phyloP scores from a whole-genome alignment of 2,113 vertebrate species.

The Pipa parva region DNA sequence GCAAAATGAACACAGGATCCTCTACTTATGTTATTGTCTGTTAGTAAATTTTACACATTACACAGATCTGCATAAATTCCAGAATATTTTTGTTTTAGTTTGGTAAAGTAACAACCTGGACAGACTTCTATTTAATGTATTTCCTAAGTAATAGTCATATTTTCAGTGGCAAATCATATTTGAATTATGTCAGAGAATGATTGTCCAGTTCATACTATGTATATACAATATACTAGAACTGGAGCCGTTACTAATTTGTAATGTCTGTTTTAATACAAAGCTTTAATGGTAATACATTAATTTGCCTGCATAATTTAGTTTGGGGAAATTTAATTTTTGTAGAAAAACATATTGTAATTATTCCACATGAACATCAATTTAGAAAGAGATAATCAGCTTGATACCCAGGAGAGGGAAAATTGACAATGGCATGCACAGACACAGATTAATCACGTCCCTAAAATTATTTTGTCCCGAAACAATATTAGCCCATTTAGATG shows the following conservation, averaged over 20 bases:
- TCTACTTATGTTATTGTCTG: too few relatives aligned
- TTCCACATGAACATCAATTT: constrained; percentile 34
- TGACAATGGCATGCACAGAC: constrained; percentile 22
- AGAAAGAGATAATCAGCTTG: constrained; percentile 37
- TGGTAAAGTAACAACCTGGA: too few relatives aligned
- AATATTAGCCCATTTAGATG: constrained; percentile 43
- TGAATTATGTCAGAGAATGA: too few relatives aligned
- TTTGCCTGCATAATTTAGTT: constrained; percentile 38
- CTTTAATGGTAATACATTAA: constrained; percentile 36
- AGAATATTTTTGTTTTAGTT: too few relatives aligned
- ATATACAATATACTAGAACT: not conserved
- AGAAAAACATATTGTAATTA: constrained; percentile 40
- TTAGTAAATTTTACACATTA: too few relatives aligned
- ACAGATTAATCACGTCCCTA: constrained; percentile 33
- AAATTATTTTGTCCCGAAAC: constrained; percentile 36
- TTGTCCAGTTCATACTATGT: too few relatives aligned
- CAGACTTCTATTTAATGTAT: too few relatives aligned
- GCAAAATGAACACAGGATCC: too few relatives aligned
- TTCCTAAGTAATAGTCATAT: too few relatives aligned
- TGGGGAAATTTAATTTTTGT: constrained; percentile 35
- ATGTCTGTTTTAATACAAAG: constrained; percentile 11
- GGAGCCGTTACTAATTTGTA: not conserved
- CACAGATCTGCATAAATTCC: too few relatives aligned
- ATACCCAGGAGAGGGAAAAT: constrained; percentile 23
- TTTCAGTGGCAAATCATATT: too few relatives aligned